Conservation (phyloP, 2,888 invertebrate species). For the Yponomeuta evonymella region DNA sequence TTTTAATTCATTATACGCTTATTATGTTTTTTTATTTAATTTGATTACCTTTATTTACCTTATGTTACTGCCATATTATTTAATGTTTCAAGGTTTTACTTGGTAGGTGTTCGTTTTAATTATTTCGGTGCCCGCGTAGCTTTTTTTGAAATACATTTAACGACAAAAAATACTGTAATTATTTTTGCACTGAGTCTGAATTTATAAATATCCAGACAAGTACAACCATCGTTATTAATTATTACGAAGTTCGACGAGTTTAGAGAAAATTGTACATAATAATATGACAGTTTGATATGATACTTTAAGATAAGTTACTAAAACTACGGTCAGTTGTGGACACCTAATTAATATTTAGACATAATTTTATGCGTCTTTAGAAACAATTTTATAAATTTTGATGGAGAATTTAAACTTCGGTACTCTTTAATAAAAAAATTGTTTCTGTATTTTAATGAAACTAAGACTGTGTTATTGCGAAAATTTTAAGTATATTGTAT, state of each 20-base stretch:
- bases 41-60: not conserved
- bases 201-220: not conserved
- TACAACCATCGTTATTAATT: not conserved
- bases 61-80: not conserved
- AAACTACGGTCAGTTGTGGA: not conserved
- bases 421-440: conserved; percentile 19
- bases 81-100: not conserved
- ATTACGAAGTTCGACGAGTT: not conserved
- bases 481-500: conserved; percentile 19
- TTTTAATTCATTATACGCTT: not conserved
- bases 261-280: not conserved
- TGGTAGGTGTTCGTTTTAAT: not conserved
- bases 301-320: no score
- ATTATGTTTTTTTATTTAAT: not conserved
- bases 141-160: no score
- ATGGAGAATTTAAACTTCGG: no score
- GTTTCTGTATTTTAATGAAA: conserved; percentile 38
- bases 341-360: not conserved
- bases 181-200: no score
- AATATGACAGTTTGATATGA: not conserved
- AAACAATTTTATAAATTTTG: no score
- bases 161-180: no score
- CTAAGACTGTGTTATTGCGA: conserved; percentile 56
- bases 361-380: no score
- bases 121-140: not conserved